Evolutionary conservation across 2,888 invertebrate genomes (phyloP), one percentile per base, ranked within the genome.

Genomic region (Euphydryas editha): DNA sequence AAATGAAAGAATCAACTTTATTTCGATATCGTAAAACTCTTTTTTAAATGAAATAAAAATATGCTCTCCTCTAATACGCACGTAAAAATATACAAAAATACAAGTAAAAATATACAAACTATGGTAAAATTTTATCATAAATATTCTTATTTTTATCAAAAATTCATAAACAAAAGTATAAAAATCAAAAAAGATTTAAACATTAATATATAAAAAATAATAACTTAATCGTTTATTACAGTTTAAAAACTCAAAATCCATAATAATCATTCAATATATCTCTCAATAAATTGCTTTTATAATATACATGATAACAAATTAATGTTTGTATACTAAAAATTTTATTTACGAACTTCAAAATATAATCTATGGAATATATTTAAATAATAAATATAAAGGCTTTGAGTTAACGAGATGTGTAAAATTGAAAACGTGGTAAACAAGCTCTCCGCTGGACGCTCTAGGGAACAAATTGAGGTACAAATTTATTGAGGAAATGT

Each of bases 381-480:
- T 56, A 58, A 58, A 3, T 30, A 2, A 3, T 30, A 30, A 30
- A 30, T 58, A 58, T 57, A 30, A 54, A 51, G 67, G 62, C 49
- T 67, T 67, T 42, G 17, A 24, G 59, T 61, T 69, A 61, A 67
- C 64, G 55, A 60, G 51, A 13, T 55, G 30, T 39, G 61, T 65
- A 65, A 57, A 68, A 61, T 65, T 68, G 68, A 49, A 68, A 65
- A 68, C 65, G 46, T 58, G 55, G 55, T 47, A 30, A 62, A 30
- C 30, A 30, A 58, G 39, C 44, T 61, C 61, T 51, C 68, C 55
- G 61, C 68, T 54, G 65, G 65, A 36, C 42, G 59, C 63, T 59
- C 49, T 72, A 17, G 46, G 11, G 63, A 63, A 51, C 58, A 63
- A 63, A 63, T 58, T 63, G 49, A 20, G 42, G 54, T 42, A 42